phyloP scores from a whole-genome alignment of 1,140 invertebrate genomes.

The Ooceraea biroi region DNA sequence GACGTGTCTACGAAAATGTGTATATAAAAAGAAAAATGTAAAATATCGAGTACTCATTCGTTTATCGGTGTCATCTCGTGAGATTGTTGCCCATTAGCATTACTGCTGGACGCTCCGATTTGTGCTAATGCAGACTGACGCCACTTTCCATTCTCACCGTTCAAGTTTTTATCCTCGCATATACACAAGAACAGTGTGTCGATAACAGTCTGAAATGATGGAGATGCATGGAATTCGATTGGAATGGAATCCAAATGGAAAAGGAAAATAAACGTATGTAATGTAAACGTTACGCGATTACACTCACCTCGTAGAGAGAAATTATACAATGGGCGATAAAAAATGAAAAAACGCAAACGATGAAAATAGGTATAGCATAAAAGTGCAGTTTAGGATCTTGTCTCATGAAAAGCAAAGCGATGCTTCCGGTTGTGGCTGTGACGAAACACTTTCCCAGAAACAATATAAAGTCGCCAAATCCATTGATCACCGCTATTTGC shows the following conservation, averaged over 20 bases:
- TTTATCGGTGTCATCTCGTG: slow-evolving; percentile 84
- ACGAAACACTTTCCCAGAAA: slow-evolving; percentile 97
- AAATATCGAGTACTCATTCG: slow-evolving; percentile 70
- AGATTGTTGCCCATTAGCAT: slow-evolving; percentile 82
- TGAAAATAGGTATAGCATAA: slow-evolving; percentile 94
- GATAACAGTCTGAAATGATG: slow-evolving; percentile 93
- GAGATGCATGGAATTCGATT: no score
- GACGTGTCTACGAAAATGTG: slow-evolving; percentile 29
- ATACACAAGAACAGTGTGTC: slow-evolving; percentile 98
- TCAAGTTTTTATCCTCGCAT: slow-evolving; percentile 92
- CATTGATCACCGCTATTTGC: slow-evolving; percentile 96
- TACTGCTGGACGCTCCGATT: slow-evolving; percentile 81
- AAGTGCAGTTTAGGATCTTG: slow-evolving; percentile 91
- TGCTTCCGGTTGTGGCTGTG: slow-evolving; percentile 91
- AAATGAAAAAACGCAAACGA: slow-evolving; percentile 96
- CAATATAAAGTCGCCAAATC: slow-evolving; percentile 97
- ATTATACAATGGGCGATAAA: slow-evolving; percentile 97
- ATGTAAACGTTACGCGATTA: no score
- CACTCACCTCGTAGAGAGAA: slow-evolving; percentile 95
- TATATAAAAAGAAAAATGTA: slow-evolving; percentile 53
- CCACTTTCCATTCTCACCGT: slow-evolving; percentile 89
- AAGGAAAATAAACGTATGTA: no score
- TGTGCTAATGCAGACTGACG: slow-evolving; percentile 88
- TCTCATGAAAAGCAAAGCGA: slow-evolving; percentile 92
- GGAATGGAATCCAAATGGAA: no score